Base-by-base conservation (phyloP, 2,888 invertebrate genomes). In the Drosophila picticornis region DNA sequence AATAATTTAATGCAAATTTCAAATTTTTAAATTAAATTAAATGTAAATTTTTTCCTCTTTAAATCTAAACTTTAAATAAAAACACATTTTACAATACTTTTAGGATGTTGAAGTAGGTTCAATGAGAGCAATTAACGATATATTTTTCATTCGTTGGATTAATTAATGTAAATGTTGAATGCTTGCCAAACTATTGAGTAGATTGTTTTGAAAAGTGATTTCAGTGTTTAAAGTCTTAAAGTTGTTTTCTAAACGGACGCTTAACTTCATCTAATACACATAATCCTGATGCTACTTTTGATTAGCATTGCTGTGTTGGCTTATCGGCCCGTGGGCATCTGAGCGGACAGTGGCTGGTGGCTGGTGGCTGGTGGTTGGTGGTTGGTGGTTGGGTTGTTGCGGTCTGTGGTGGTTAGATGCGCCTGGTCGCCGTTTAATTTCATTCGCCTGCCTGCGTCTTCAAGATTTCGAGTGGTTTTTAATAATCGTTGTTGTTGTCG, bases 391-490 rank as follows among this genome's bases (percentile, higher is more conserved):
- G 51, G 50, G 22, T 38, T 64, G 76, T 64, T 64, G 79, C 79
- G 80, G 80, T 73, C 51, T 60, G 64, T 56, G 50, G 76, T 85
- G 83, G 73, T 90, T 85, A 90, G 90, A 85, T 90, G 86, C 90
- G 90, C 88, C 86, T 85, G 86, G 85, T 61, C 88, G 69, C 43
- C 69, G 75, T 79, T 80, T 80, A 80, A 80, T 79, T 80, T 80
- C 68, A 64, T 80, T 67, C 63, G 70, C 66, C 82, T 75, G 74
- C 62, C 63, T 67, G 67, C 51, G 64, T 78, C 79, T 81, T 73
- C 40, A 72, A 79, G 90, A 80, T 77, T 72, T 73, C 76, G 72
- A 88, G 85, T 85, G 88, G 74, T 85, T 88, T 85, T 84, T 87
- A 84, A 89, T 84, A 87, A 88, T 85, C 55, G 75, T 71, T 53